These are phyloP conservation scores for Sprattus sprattus DNA, from an alignment of 2,113 vertebrate genomes.

Conservation along the genomic window DNA sequence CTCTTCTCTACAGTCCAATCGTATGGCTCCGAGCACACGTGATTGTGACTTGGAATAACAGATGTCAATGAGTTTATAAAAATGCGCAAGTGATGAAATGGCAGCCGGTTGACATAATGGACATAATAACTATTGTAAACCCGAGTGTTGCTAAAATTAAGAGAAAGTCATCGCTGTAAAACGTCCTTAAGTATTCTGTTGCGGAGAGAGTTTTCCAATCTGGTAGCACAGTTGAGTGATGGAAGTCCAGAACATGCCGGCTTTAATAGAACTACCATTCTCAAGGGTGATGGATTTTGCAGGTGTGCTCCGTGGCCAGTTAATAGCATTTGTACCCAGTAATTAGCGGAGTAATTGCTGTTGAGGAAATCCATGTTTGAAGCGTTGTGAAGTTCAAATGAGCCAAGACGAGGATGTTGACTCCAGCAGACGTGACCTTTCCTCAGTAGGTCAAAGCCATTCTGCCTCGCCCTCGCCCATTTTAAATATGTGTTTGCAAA, in stretches of 20 bases:
- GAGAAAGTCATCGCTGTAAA: conserved; percentile 47
- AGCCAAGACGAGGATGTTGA: conserved; percentile 7
- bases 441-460: conserved; percentile 18
- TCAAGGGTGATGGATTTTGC: conserved; percentile 52
- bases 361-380: conserved; percentile 38
- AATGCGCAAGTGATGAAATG: conserved; percentile 50
- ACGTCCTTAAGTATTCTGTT: conserved; percentile 44
- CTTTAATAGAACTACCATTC: conserved; percentile 40
- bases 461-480: background rate
- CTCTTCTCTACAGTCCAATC: conserved; percentile 41
- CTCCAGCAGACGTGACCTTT: background rate
- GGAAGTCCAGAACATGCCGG: conserved; percentile 31
- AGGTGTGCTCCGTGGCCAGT: conserved; percentile 40
- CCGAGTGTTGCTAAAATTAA: conserved; percentile 56
- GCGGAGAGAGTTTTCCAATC: conserved; percentile 40
- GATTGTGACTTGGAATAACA: conserved; percentile 60
- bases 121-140: conserved; percentile 57
- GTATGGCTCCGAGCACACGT: conserved; percentile 25
- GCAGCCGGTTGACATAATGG: conserved; percentile 44
- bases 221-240: conserved; percentile 39
- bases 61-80: conserved; percentile 57
- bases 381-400: conserved; percentile 12
- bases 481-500: conserved; percentile 4
- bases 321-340: conserved; percentile 34
- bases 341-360: conserved; percentile 43